Evolutionary conservation across 2,797 vertebrate genomes (phyloP).

Genomic region (Sebastes variabilis): DNA sequence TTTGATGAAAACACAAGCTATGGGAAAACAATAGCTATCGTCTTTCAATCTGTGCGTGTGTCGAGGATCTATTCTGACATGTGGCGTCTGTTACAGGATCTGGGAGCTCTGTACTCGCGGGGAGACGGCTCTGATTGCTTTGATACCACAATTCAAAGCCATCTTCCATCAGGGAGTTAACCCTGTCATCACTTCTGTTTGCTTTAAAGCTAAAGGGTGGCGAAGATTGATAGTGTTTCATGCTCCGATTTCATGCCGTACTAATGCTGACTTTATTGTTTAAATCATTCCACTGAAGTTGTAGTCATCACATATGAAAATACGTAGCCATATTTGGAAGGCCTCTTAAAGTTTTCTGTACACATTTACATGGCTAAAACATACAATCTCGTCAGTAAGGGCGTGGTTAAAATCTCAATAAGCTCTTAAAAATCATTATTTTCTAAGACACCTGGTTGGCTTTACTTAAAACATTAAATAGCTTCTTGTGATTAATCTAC

Average conservation of each 20-base stretch:
- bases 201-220: slow-evolving; percentile 23
- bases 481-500: slow-evolving; percentile 37
- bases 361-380: slow-evolving; percentile 62
- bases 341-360: slow-evolving; percentile 63
- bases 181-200: slow-evolving; percentile 7
- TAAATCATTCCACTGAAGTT: slow-evolving; percentile 34
- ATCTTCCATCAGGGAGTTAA: slow-evolving; percentile 8
- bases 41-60: background rate
- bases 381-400: slow-evolving; percentile 48
- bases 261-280: slow-evolving; percentile 29
- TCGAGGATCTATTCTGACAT: slow-evolving; percentile 11
- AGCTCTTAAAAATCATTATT: slow-evolving; percentile 28
- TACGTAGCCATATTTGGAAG: slow-evolving; percentile 45
- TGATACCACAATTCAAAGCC: slow-evolving; percentile 33
- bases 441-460: slow-evolving; percentile 50
- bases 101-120: slow-evolving; percentile 30
- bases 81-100: slow-evolving; percentile 26
- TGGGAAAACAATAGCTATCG: slow-evolving; percentile 23
- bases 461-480: slow-evolving; percentile 29
- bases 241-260: slow-evolving; percentile 53
- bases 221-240: slow-evolving; percentile 34
- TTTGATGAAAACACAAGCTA: slow-evolving; percentile 25
- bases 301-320: slow-evolving; percentile 58
- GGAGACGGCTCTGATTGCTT: slow-evolving; percentile 39
- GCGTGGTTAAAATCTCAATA: slow-evolving; percentile 48